Evolutionary conservation across 2,113 vertebrate species (phyloP).

Genomic region (Atractosteus spatula): DNA sequence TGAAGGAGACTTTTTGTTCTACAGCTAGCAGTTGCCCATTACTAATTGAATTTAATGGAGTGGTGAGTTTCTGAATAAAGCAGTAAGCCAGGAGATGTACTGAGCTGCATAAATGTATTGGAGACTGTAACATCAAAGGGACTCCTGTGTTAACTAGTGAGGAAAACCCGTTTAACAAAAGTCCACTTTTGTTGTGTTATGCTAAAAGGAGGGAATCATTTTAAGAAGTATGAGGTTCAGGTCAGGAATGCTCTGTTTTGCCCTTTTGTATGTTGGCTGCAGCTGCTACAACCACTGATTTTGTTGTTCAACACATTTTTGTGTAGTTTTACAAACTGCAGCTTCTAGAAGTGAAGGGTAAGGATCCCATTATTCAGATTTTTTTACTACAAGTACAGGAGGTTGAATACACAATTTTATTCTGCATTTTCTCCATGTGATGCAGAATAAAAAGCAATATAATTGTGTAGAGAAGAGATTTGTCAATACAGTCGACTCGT

Average conservation of each 20-base stretch:
- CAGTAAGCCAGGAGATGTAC: constrained; percentile 6
- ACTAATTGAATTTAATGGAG: constrained; percentile 28
- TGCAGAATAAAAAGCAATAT: no score
- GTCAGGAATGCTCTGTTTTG: constrained; percentile 8
- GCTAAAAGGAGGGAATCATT: constrained; percentile 15
- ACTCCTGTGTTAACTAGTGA: constrained; percentile 25
- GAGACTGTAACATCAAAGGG: constrained; percentile 22
- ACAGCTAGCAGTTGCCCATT: constrained; percentile 21
- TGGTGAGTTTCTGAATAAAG: constrained; percentile 8
- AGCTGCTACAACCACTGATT: constrained; percentile 26
- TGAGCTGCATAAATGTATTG: constrained; percentile 14
- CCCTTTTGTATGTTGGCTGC: constrained; percentile 25
- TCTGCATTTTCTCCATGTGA: not conserved
- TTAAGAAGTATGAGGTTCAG: constrained; percentile 4
- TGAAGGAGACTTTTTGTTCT: constrained; percentile 17
- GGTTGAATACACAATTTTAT: not conserved
- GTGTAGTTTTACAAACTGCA: constrained; percentile 28
- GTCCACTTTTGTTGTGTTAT: constrained; percentile 25
- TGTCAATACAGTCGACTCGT: no score
- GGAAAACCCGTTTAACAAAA: constrained; percentile 16
- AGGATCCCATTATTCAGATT: not conserved
- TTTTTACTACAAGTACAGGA: not conserved
- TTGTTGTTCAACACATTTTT: constrained; percentile 18
- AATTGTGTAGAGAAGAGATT: no score
- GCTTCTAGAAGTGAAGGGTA: constrained; percentile 8